phyloP scores from a whole-genome alignment of 2,888 invertebrate species.

The Penaeus monodon region DNA sequence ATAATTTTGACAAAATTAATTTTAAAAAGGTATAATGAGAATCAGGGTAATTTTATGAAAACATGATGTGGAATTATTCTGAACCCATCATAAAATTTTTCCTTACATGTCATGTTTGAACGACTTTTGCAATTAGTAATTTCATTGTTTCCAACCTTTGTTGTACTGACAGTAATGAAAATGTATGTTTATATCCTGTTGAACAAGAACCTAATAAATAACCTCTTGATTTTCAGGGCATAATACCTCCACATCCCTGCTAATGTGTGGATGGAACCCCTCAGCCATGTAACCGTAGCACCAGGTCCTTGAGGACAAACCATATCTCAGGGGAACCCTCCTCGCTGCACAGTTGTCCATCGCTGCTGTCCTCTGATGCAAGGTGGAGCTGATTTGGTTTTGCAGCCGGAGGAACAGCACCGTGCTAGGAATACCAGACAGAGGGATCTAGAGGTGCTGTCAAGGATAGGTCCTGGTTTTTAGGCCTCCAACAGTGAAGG shows the following conservation, averaged over 20 bases:
- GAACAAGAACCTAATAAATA: not conserved
- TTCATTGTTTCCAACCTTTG: no score
- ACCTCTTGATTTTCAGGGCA: constrained; percentile 21
- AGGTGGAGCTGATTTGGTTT: constrained; percentile 78
- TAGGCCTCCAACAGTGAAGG: constrained; percentile 89
- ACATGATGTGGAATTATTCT: no score
- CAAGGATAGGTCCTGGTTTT: constrained; percentile 92
- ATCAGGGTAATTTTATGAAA: no score
- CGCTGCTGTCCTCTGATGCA: constrained; percentile 56
- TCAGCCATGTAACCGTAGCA: constrained; percentile 21
- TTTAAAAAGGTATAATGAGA: not conserved
- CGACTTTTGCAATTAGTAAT: no score
- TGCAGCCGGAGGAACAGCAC: constrained; percentile 95
- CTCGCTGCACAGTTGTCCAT: constrained; percentile 33
- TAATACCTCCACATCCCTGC: constrained; percentile 19
- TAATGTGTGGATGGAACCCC: constrained; percentile 38
- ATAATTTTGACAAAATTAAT: not conserved
- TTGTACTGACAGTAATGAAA: not conserved
- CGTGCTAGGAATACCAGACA: constrained; percentile 92
- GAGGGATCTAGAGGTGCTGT: constrained; percentile 96
- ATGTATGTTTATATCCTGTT: not conserved
- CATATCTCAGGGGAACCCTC: constrained; percentile 23
- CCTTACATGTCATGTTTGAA: no score
- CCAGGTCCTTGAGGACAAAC: constrained; percentile 13
- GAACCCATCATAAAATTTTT: no score